A percentile compares a stretch with the other conserved stretches of the same genome.
Conservation (phyloP, 2,888 invertebrate species). For the Periphyllus acericola region DNA sequence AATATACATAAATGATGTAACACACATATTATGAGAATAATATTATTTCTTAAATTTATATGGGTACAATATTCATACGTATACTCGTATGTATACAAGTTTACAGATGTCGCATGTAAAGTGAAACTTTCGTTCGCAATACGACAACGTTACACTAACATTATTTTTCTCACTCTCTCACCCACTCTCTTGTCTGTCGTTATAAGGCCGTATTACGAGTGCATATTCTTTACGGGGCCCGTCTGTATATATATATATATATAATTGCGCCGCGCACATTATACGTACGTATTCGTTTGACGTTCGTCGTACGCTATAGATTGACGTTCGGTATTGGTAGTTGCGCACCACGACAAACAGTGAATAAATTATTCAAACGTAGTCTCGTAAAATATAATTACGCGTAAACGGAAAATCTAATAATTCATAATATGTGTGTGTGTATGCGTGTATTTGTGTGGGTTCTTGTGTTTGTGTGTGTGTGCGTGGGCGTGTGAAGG, state of each 20-base stretch:
- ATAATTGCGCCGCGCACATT: too few relatives aligned
- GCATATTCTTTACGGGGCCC: background rate
- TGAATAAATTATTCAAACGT: constrained; percentile 14
- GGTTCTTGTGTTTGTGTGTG: background rate
- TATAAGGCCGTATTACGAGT: background rate
- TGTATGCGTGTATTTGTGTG: background rate
- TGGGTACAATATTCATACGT: background rate
- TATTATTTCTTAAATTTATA: background rate
- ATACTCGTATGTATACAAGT: background rate
- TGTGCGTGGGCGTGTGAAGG: background rate
- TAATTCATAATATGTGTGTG: background rate
- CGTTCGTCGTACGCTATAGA: background rate
- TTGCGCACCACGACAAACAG: background rate
- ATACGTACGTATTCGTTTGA: background rate
- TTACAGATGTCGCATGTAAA: background rate
- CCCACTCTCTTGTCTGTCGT: background rate
- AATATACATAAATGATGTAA: background rate
- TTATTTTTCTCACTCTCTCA: background rate
- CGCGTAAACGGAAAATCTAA: background rate
- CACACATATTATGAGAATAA: background rate
- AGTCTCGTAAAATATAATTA: background rate
- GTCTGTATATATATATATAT: background rate
- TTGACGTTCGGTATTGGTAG: background rate
- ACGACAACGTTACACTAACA: too few relatives aligned
- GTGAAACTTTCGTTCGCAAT: background rate